Conservation (phyloP, 23 tunicate genomes). For the Ascidia mentula region DNA sequence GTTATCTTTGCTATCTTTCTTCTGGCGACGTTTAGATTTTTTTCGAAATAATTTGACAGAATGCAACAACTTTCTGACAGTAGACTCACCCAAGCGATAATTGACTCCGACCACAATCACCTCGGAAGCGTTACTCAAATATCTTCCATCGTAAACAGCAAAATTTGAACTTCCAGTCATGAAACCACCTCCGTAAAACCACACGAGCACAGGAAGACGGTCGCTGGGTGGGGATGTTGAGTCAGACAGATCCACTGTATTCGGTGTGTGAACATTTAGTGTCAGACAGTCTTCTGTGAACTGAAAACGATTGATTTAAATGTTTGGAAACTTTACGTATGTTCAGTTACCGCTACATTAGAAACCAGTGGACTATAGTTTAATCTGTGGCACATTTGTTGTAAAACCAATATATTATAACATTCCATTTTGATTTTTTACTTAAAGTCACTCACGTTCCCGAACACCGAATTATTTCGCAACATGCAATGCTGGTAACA, state of each 20-base stretch:
- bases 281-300: constrained; percentile 71
- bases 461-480: background rate
- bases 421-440: no score
- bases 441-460: background rate
- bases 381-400: no score
- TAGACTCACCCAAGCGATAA: constrained; percentile 79
- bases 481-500: background rate
- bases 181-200: constrained; percentile 89
- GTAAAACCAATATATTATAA: no score
- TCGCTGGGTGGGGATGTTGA: constrained; percentile 45
- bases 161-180: constrained; percentile 50
- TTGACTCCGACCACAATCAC: constrained; percentile 72
- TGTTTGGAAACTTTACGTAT: no score
- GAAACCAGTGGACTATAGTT: no score
- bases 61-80: no score
- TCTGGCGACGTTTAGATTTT: no score
- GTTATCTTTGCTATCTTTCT: no score
- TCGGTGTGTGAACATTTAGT: constrained; percentile 69
- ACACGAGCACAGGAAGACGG: constrained; percentile 74
- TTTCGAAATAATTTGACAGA: no score
- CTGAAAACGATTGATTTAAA: constrained; percentile 24
- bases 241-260: constrained; percentile 37
- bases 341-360: background rate
- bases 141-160: constrained; percentile 69
- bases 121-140: constrained; percentile 44